Evolutionary conservation across 2,888 invertebrate species (phyloP).

Genomic region (Mycalesis mineus): DNA sequence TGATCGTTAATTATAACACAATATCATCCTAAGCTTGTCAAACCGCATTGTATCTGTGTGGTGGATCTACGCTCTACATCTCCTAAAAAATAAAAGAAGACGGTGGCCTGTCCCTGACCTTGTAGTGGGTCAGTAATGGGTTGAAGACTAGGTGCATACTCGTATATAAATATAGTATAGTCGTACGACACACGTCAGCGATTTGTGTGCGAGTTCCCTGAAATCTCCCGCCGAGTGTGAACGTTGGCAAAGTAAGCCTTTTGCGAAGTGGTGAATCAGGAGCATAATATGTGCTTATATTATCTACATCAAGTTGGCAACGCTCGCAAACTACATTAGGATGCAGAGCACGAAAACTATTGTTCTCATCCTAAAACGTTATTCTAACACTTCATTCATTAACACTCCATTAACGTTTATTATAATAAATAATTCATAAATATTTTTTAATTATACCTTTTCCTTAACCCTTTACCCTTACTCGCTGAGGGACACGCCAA

Average conservation of each 20-base stretch:
- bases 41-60: too few species aligned
- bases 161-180: too few species aligned
- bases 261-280: not conserved
- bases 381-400: constrained; percentile 29
- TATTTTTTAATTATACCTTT: not conserved
- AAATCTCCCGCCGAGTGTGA: not conserved
- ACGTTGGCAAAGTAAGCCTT: not conserved
- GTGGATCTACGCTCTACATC: too few species aligned
- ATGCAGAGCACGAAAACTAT: constrained; percentile 24
- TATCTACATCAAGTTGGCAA: constrained; percentile 4
- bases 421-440: constrained; percentile 19
- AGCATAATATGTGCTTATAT: not conserved
- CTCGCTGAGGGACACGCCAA: too few species aligned
- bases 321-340: constrained; percentile 9
- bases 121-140: too few species aligned
- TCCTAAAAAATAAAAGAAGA: too few species aligned
- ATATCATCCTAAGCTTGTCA: too few species aligned
- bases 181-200: too few species aligned
- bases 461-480: not conserved
- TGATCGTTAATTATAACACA: too few species aligned
- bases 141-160: too few species aligned
- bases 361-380: constrained; percentile 25
- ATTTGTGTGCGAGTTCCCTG: too few species aligned
- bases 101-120: too few species aligned
- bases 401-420: constrained; percentile 20